These are phyloP conservation scores for Andrena hattorfiana DNA, from an alignment of 2,888 invertebrate species.

Conservation along the genomic window DNA sequence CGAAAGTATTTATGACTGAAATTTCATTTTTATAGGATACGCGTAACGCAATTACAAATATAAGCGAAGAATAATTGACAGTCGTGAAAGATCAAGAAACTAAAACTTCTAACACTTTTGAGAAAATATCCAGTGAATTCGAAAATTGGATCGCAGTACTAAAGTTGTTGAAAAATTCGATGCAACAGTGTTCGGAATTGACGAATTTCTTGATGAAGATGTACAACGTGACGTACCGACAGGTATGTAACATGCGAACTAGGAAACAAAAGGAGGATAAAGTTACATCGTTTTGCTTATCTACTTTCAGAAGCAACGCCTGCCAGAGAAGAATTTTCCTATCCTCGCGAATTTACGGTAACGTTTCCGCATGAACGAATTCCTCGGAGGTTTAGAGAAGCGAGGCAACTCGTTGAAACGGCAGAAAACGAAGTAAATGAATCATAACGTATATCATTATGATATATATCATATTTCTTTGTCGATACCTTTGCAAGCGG, in stretches of 20 bases:
- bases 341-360: slow-evolving; percentile 88
- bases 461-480: too few relatives aligned
- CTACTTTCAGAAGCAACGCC: slow-evolving; percentile 89
- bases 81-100: slow-evolving; percentile 78
- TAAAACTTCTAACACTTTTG: slow-evolving; percentile 51
- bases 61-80: slow-evolving; percentile 74
- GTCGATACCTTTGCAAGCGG: too few relatives aligned
- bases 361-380: slow-evolving; percentile 91
- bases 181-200: slow-evolving; percentile 82
- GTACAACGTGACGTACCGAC: slow-evolving; percentile 85
- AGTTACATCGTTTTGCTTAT: slow-evolving; percentile 11
- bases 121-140: slow-evolving; percentile 78
- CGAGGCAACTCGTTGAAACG: slow-evolving; percentile 64
- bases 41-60: slow-evolving; percentile 69
- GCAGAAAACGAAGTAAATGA: slow-evolving; percentile 77
- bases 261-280: not conserved
- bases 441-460: not conserved
- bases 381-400: slow-evolving; percentile 87
- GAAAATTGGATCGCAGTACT: slow-evolving; percentile 79
- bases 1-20: not conserved
- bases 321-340: slow-evolving; percentile 87
- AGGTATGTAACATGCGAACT: slow-evolving; percentile 76
- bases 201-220: slow-evolving; percentile 85
- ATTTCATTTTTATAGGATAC: slow-evolving; percentile 68
- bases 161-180: slow-evolving; percentile 79